A percentile compares a stretch with the other conserved stretches of the same genome.
Evolutionary conservation across 2,888 invertebrate genomes (phyloP).

Genomic region (Nomada flava): DNA sequence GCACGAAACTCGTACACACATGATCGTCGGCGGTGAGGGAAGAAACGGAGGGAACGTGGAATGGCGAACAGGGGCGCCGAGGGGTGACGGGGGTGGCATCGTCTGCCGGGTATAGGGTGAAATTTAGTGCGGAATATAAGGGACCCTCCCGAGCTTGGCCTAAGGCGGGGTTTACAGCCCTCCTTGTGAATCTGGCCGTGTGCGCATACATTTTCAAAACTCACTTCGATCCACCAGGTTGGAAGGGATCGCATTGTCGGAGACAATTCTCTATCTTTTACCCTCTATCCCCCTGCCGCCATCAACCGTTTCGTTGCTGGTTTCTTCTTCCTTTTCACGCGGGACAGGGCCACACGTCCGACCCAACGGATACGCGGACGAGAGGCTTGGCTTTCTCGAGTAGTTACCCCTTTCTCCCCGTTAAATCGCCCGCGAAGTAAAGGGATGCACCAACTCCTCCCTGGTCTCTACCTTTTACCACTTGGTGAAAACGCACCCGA

Average conservation of each 20-base stretch:
- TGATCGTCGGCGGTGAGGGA: conserved; percentile 46
- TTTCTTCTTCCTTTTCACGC: conserved; percentile 48
- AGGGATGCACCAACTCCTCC: conserved; percentile 61
- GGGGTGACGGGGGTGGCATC: conserved; percentile 35
- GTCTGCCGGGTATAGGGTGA: conserved; percentile 72
- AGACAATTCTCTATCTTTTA: conserved; percentile 65
- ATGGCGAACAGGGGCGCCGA: conserved; percentile 39
- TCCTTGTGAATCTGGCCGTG: conserved; percentile 84
- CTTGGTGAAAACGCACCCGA: conserved; percentile 46
- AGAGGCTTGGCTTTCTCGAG: conserved; percentile 32
- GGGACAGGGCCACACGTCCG: conserved; percentile 51
- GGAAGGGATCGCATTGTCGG: conserved; percentile 71
- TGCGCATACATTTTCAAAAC: conserved; percentile 82
- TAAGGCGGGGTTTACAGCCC: conserved; percentile 84
- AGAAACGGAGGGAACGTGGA: conserved; percentile 48
- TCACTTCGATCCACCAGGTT: conserved; percentile 74
- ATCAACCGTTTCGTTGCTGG: conserved; percentile 13
- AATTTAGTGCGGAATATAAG: conserved; percentile 78
- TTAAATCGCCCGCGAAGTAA: conserved; percentile 39
- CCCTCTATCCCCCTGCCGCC: conserved; percentile 47
- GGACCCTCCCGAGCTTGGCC: conserved; percentile 80
- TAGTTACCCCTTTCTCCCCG: conserved; percentile 33
- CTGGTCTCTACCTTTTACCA: conserved; percentile 59
- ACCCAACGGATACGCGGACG: conserved; percentile 55
- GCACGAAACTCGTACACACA: conserved; percentile 73